A percentile compares a stretch with the other conserved stretches of the same genome.
Conservation (phyloP, 1,140 invertebrate species). For the Ips nitidus region DNA sequence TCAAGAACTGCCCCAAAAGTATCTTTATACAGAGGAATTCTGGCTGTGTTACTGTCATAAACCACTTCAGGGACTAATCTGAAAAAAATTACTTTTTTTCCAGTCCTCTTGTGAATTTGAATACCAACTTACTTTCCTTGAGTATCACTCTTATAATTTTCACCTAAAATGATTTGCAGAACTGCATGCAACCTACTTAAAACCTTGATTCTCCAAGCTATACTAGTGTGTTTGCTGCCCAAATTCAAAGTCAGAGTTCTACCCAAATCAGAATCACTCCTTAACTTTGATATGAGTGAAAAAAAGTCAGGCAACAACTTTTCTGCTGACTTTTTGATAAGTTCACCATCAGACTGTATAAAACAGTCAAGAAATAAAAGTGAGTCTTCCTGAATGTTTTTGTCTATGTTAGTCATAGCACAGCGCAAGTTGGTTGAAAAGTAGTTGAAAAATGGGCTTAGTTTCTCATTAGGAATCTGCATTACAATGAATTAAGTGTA, state of each 20-base stretch:
- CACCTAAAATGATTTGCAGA: constrained; percentile 51
- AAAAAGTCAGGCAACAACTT: constrained; percentile 76
- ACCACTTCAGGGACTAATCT: neutral
- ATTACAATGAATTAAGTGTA: constrained; percentile 7
- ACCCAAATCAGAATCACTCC: constrained; percentile 62
- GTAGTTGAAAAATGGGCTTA: constrained; percentile 70
- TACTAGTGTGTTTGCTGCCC: constrained; percentile 66
- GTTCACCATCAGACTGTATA: constrained; percentile 60
- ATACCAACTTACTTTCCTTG: neutral
- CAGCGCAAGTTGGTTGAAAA: constrained; percentile 77
- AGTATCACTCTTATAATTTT: neutral
- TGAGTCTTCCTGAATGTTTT: constrained; percentile 78
- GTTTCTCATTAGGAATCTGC: constrained; percentile 51
- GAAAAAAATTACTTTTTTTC: neutral
- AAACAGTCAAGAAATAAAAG: constrained; percentile 74
- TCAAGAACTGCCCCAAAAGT: constrained; percentile 9
- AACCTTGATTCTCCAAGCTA: constrained; percentile 76
- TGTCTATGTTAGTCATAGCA: constrained; percentile 84
- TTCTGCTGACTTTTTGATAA: constrained; percentile 64
- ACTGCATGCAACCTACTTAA: constrained; percentile 65
- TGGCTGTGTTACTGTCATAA: neutral
- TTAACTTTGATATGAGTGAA: constrained; percentile 74
- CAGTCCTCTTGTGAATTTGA: neutral
- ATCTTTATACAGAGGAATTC: constrained; percentile 17
- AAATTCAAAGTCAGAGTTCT: constrained; percentile 66